These are phyloP conservation scores for Mythimna impura DNA, from an alignment of 2,888 invertebrate species.

Conservation along the genomic window DNA sequence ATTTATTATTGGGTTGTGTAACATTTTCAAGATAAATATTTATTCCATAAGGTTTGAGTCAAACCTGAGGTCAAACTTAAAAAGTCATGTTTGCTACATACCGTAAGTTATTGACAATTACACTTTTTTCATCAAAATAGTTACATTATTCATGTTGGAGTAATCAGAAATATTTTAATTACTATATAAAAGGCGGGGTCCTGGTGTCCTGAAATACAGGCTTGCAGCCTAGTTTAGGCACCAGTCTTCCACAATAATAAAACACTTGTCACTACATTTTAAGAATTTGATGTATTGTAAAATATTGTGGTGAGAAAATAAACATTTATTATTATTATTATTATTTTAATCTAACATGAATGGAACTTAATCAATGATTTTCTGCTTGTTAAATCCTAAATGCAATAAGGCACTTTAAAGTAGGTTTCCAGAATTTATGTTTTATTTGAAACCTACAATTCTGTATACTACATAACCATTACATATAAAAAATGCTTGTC, in stretches of 20 bases:
- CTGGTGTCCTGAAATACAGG: no score
- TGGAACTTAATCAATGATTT: not conserved
- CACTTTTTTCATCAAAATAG: not conserved
- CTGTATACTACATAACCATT: not conserved
- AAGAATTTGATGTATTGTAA: no score
- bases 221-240: no score
- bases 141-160: not conserved
- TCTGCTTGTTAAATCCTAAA: not conserved
- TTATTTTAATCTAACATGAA: not conserved
- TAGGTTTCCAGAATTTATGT: not conserved
- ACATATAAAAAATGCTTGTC: constrained; percentile 30
- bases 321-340: no score
- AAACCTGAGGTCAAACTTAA: not conserved
- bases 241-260: no score
- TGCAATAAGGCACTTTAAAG: not conserved
- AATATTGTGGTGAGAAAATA: no score
- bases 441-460: constrained; percentile 3
- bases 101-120: not conserved
- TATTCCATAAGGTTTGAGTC: not conserved
- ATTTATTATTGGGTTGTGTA: not conserved
- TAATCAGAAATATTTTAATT: not conserved
- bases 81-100: no score
- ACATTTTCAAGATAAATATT: not conserved
- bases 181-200: no score
- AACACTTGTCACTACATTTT: no score